phyloP scores from a whole-genome alignment of 2,888 invertebrate species.

The Orchestes rusci region DNA sequence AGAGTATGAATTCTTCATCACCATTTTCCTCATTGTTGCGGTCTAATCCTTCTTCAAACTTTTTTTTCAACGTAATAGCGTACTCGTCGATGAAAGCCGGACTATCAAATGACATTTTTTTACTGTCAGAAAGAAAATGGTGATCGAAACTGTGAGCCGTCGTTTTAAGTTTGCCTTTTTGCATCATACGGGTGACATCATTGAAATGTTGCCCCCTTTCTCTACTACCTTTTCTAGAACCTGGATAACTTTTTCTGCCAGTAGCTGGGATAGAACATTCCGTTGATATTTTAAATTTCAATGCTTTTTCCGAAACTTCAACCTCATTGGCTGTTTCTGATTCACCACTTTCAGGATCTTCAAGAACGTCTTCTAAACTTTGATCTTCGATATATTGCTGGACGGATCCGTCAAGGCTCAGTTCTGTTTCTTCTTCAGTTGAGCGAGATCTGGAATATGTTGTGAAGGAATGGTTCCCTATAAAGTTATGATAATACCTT shows the following conservation, averaged over 20 bases:
- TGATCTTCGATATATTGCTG: conserved; percentile 38
- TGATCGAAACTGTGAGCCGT: conserved; percentile 42
- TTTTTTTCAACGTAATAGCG: conserved; percentile 37
- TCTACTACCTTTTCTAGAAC: conserved; percentile 61
- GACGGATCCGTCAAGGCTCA: conserved; percentile 36
- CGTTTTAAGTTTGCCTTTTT: conserved; percentile 44
- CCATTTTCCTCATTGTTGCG: conserved; percentile 21
- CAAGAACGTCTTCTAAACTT: conserved; percentile 48
- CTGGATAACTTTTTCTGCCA: conserved; percentile 57
- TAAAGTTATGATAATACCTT: too few species aligned
- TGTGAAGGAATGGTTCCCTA: too few species aligned
- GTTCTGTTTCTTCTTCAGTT: conserved; percentile 48
- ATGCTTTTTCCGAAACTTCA: conserved; percentile 65
- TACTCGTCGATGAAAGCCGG: conserved; percentile 42
- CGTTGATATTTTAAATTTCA: conserved; percentile 70
- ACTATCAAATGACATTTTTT: conserved; percentile 42
- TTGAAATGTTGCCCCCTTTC: conserved; percentile 49
- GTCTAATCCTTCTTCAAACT: conserved; percentile 31
- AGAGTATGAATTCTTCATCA: conserved; percentile 34
- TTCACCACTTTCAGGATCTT: conserved; percentile 51
- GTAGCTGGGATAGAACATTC: conserved; percentile 48
- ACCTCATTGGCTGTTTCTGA: conserved; percentile 66
- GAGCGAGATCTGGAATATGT: conserved; percentile 44
- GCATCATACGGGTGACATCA: conserved; percentile 42
- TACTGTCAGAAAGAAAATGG: conserved; percentile 36